Conservation (phyloP, 2,113 vertebrate genomes). For the Brachypodius melanocephalos region DNA sequence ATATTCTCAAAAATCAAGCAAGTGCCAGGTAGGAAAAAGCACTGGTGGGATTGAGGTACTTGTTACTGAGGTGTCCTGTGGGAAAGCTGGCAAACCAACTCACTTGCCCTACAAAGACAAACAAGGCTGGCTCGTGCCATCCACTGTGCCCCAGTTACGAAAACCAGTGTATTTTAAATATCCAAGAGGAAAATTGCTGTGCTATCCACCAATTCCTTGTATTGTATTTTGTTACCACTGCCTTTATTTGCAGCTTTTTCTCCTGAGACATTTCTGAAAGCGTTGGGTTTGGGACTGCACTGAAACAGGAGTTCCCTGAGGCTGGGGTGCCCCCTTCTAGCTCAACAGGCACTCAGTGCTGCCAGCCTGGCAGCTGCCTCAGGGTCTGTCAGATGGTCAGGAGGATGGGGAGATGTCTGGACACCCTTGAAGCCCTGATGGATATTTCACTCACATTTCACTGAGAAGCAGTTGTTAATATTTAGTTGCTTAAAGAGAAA, state of each 20-base stretch:
- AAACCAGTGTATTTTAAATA: not conserved
- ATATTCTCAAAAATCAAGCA: not conserved
- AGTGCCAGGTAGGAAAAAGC: not conserved
- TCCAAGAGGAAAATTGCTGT: not conserved
- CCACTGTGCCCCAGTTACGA: not conserved
- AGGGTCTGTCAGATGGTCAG: not conserved
- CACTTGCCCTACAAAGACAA: not conserved
- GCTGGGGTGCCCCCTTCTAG: not conserved
- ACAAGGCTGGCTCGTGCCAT: not conserved
- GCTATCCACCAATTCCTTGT: not conserved
- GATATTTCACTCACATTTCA: not conserved
- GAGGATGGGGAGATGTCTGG: not conserved
- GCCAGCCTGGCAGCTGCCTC: not conserved
- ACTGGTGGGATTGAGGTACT: accelerated
- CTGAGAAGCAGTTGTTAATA: not conserved
- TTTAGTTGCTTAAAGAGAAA: not conserved
- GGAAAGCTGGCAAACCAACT: not conserved
- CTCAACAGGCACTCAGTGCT: not conserved
- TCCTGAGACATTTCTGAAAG: not conserved
- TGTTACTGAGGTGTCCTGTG: not conserved
- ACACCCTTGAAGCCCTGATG: not conserved
- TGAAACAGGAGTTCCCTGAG: not conserved
- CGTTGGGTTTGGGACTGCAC: not conserved
- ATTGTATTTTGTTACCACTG: not conserved
- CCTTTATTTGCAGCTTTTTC: not conserved